Evolutionary conservation across 2,888 invertebrate species (phyloP).

Genomic region (Pachydiplax longipennis): DNA sequence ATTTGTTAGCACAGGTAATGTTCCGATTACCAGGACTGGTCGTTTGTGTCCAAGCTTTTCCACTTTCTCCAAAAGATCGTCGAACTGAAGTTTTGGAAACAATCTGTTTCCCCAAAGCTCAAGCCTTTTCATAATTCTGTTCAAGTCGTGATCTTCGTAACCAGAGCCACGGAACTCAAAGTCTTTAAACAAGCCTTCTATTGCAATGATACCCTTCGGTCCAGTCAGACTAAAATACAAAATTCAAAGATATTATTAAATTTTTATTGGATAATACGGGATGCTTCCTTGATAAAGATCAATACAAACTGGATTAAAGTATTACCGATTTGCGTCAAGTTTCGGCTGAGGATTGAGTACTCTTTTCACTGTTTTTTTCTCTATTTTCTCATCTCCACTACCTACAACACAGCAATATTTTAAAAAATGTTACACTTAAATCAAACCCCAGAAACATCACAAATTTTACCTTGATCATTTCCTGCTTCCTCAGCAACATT

Average conservation of each 20-base stretch:
- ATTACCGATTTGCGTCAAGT: slow-evolving; percentile 70
- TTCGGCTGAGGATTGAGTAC: slow-evolving; percentile 71
- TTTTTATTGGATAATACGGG: not conserved
- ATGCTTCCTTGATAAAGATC: not conserved
- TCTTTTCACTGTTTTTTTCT: slow-evolving; percentile 63
- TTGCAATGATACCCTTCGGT: slow-evolving; percentile 79
- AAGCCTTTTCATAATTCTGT: slow-evolving; percentile 78
- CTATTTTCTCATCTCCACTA: slow-evolving; percentile 48
- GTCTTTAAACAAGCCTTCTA: slow-evolving; percentile 80
- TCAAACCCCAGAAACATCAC: slow-evolving; percentile 49
- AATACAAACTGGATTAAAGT: not conserved
- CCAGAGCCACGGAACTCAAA: slow-evolving; percentile 85
- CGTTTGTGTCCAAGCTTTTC: slow-evolving; percentile 86
- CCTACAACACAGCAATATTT: not conserved
- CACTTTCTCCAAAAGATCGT: slow-evolving; percentile 79
- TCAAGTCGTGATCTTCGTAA: slow-evolving; percentile 82
- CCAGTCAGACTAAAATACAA: slow-evolving; percentile 67
- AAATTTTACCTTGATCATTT: slow-evolving; percentile 49
- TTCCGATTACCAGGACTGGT: slow-evolving; percentile 71
- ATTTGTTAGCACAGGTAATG: no score
- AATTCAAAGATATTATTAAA: not conserved
- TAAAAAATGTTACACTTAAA: not conserved
- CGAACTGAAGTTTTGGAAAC: slow-evolving; percentile 88
- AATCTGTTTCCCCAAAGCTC: slow-evolving; percentile 95
- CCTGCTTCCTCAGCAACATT: slow-evolving; percentile 59